A percentile compares a stretch with the other conserved stretches of the same genome.
Conservation (phyloP, 2,888 invertebrate genomes). For the Ichneumoninae sp. region DNA sequence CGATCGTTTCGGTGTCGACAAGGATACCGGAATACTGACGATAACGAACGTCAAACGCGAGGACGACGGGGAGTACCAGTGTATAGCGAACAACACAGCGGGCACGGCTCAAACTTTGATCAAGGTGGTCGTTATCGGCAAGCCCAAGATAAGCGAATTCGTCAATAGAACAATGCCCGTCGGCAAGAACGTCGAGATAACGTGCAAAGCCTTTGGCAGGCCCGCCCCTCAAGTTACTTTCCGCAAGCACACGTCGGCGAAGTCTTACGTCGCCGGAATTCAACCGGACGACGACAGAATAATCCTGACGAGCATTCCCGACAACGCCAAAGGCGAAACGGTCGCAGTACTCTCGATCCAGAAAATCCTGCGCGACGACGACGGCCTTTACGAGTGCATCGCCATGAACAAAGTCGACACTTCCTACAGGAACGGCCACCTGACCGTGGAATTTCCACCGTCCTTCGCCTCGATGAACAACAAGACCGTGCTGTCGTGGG, state of each 20-base stretch:
- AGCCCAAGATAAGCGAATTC: slow-evolving; percentile 92
- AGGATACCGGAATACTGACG: slow-evolving; percentile 89
- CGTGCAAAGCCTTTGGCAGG: slow-evolving; percentile 92
- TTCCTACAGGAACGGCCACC: slow-evolving; percentile 91
- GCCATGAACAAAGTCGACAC: slow-evolving; percentile 92
- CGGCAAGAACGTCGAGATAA: slow-evolving; percentile 88
- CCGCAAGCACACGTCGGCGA: slow-evolving; percentile 89
- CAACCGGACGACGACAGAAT: slow-evolving; percentile 90
- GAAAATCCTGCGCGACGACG: slow-evolving; percentile 88
- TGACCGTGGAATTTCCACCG: slow-evolving; percentile 93
- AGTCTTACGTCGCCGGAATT: slow-evolving; percentile 88
- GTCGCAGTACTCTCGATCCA: slow-evolving; percentile 89
- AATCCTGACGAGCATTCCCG: slow-evolving; percentile 86
- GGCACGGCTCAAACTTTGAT: slow-evolving; percentile 90
- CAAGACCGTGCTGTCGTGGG: slow-evolving; percentile 93
- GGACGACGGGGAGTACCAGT: slow-evolving; percentile 93
- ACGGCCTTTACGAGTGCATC: slow-evolving; percentile 95
- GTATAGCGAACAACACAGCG: slow-evolving; percentile 92
- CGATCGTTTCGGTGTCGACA: slow-evolving; percentile 89
- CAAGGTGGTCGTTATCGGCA: slow-evolving; percentile 89
- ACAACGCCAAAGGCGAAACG: slow-evolving; percentile 86
- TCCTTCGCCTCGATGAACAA: slow-evolving; percentile 90
- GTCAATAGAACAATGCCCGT: slow-evolving; percentile 89
- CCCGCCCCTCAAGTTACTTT: slow-evolving; percentile 93
- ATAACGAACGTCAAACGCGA: slow-evolving; percentile 91